Base-by-base conservation (phyloP, 2,797 vertebrate genomes). In the Columba guinea region DNA sequence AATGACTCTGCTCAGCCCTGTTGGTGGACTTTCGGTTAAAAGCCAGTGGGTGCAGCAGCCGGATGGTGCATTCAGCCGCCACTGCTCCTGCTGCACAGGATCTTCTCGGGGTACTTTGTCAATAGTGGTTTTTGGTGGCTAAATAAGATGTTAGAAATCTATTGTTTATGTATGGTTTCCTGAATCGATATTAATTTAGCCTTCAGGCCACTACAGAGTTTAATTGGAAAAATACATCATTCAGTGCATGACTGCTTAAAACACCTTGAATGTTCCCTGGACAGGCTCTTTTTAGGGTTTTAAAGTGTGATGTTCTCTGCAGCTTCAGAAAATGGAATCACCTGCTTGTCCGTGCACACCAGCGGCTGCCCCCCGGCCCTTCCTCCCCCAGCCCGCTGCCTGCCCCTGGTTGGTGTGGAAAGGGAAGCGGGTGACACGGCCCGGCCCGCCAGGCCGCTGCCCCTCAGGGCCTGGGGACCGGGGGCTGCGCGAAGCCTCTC, bases 41-140 rank as follows among this genome's bases (percentile, higher is more conserved):
- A 44, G 41, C 41, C 17, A 79, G 37, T 10, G 53, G 59, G 14
- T 2, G 18, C 0, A 1, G 6, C 59, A 32, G 64, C 52, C 48
- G 52, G 28, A 1, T 21, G 13, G 11, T 1, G 1, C 8, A 2
- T 28, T 52, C 6, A 5, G 60, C 24, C 11, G 5, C 22, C 11
- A 1, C 7, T 5, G 32, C 49, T 62, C 73, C 4, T 21, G 0
- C 20, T 60, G 83, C 64, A 4, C 24, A 5, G 37, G 4, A 6
- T 41, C 48, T 52, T 84, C 12, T 9, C 20, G 1, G 21, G 24
- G 48, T 35, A 12, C 3, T 27, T n/a, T 34, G 34, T 24, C 19
- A 35, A 5, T 9, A 28, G 15, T 44, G 41, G 18, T 44, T 49
- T 24, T 49, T 49, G 48, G 48, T 12, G 23, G 48, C 23, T 49